Base-by-base conservation (phyloP, 2,888 invertebrate genomes). In the Heliconius charithonia region DNA sequence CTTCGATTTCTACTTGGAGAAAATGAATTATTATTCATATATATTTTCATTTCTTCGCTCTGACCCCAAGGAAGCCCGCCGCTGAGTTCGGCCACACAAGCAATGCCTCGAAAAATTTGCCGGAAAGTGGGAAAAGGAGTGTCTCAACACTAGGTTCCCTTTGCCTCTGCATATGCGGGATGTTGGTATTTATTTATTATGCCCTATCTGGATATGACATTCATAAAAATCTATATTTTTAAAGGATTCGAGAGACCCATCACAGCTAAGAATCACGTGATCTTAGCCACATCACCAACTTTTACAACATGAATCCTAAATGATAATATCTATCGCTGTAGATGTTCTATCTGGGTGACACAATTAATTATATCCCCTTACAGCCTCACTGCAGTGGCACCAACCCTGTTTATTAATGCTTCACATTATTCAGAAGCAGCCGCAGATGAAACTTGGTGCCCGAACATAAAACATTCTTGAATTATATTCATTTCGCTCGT, bases 371-470 rank as follows among this genome's bases (percentile, higher is more conserved):
- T 88, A 86, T 87, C 88, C 88, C 89, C 88, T 90, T 90, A 90
- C 86, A 88, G 88, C 88, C 88, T 89, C 86, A 88, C 89, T 85
- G 88, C 85, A 85, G 86, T 85, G 85, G 86, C 86, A 89, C 88
- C 89, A 87, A 89, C 90, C 86, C 90, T 91, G 92, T 91, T 92
- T 93, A 94, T 94, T 93, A 94, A 93, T 94, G 93, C 87, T 84
- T 82, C 85, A 87, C 91, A 93, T 94, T 93, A 94, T 91, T 93
- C 91, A 93, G 87, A 85, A 84, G 86, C 89, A 87, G 84, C 93
- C 93, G 87, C 93, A 93, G 92, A 93, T 93, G 93, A 92, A 91
- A 89, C 92, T 89, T 84, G 83, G 85, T 86, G 85, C 85, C 84
- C 85, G 87, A 85, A 86, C 87, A 88, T 89, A 87, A 90, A 92